Evolutionary conservation across 2,113 vertebrate genomes (phyloP).

Genomic region (Oxyura jamaicensis): DNA sequence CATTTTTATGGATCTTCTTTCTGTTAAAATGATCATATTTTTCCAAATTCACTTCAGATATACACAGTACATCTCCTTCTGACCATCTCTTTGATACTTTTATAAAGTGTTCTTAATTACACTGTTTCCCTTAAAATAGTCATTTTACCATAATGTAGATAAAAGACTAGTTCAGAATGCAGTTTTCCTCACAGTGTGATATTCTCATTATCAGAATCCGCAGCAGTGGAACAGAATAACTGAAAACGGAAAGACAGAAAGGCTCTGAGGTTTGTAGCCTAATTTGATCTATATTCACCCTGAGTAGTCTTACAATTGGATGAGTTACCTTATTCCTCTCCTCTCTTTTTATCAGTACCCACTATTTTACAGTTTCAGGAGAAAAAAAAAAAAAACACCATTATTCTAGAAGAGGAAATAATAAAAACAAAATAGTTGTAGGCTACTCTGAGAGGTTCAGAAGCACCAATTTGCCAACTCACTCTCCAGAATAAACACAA

Average conservation of each 20-base stretch:
- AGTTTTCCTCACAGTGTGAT: not conserved
- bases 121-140: constrained; percentile 26
- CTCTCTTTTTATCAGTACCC: not conserved
- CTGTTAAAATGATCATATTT: constrained; percentile 27
- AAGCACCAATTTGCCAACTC: not conserved
- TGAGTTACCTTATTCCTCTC: not conserved
- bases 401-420: not conserved
- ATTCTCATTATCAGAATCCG: not conserved
- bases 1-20: not conserved
- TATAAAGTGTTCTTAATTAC: constrained; percentile 32
- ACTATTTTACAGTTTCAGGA: not conserved
- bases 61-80: constrained; percentile 33
- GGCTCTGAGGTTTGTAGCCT: not conserved
- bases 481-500: not conserved
- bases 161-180: constrained; percentile 21
- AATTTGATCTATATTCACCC: not conserved
- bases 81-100: not conserved
- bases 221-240: not conserved
- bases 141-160: constrained; percentile 38
- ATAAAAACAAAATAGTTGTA: not conserved
- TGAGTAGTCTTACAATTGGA: not conserved
- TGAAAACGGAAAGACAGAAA: not conserved
- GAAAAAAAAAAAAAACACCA: not conserved
- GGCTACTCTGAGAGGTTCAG: not conserved
- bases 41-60: not conserved